Evolutionary conservation across 2,797 vertebrate genomes (phyloP).

Genomic region (Acomys russatus): DNA sequence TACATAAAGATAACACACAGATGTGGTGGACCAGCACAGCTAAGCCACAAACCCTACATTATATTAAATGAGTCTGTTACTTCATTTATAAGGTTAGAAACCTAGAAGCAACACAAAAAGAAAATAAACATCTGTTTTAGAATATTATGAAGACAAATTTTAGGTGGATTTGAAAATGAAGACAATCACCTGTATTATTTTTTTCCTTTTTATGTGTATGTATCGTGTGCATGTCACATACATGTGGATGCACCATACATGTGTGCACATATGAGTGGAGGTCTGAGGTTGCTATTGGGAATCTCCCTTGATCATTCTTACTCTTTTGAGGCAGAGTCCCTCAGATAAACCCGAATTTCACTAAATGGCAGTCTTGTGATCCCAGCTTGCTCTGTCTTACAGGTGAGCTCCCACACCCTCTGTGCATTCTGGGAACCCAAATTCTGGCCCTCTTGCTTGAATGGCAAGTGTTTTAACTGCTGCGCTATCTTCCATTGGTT

Average conservation of each 20-base stretch:
- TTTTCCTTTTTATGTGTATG: not conserved
- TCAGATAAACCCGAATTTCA: not conserved
- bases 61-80: not conserved
- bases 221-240: not conserved
- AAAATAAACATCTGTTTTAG: not conserved
- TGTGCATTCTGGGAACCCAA: not conserved
- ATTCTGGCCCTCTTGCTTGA: not conserved
- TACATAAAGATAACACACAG: not conserved
- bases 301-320: not conserved
- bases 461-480: not conserved
- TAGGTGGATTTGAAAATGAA: not conserved
- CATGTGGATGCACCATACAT: not conserved
- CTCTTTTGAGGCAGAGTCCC: not conserved
- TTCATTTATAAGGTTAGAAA: not conserved
- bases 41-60: not conserved
- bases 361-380: not conserved
- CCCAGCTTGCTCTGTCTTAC: not conserved
- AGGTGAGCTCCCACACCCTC: not conserved
- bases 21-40: not conserved
- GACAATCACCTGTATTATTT: not conserved
- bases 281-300: not conserved
- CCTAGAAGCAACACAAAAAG: not conserved
- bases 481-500: not conserved
- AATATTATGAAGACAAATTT: slow-evolving; percentile 26
- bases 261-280: not conserved